Percentiles rank a stretch among this genome's conserved stretches.
Evolutionary conservation across 2,797 vertebrate species (phyloP).

Genomic region (Phylloscopus collybita): DNA sequence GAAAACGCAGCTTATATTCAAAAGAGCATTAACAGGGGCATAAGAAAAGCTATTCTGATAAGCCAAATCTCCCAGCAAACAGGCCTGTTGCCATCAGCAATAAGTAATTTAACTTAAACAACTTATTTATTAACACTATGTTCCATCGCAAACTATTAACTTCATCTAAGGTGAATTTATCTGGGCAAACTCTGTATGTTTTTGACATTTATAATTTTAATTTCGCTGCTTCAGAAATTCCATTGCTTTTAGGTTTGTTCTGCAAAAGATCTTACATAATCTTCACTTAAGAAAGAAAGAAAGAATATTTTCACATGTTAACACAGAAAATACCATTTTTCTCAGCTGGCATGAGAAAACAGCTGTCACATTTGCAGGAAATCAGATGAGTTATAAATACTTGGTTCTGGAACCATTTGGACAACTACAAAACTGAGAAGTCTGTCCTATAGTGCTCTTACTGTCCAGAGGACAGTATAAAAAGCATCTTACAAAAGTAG

Average conservation of each 20-base stretch:
- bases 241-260: background rate
- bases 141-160: background rate
- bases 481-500: background rate
- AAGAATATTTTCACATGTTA: background rate
- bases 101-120: background rate
- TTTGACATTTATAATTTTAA: background rate
- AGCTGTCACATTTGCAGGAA: background rate
- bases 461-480: background rate
- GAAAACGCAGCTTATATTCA: background rate
- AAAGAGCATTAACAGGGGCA: background rate
- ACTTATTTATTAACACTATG: background rate
- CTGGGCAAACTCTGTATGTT: background rate
- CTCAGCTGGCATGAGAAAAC: background rate
- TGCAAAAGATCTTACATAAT: background rate
- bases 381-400: background rate
- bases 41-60: background rate
- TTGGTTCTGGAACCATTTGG: background rate
- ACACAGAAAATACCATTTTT: background rate
- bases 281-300: background rate
- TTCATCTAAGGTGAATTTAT: background rate
- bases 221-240: background rate
- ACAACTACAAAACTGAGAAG: background rate
- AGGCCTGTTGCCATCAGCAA: background rate
- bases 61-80: background rate
- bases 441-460: background rate